Evolutionary conservation across 2,797 vertebrate genomes (phyloP).

Genomic region (Siniperca scherzeri): DNA sequence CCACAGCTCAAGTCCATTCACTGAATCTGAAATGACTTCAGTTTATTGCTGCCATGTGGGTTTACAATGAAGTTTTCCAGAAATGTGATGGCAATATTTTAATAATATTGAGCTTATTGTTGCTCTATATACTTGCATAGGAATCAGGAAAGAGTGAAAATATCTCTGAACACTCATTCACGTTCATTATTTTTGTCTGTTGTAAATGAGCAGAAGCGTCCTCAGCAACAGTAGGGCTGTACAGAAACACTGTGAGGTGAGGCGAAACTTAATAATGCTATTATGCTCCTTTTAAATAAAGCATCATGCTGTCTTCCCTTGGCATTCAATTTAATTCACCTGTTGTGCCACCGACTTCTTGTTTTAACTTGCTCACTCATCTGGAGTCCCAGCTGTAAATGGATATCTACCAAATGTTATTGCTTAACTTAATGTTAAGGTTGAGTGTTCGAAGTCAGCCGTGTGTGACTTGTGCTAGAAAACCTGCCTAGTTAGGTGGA

Average conservation of each 20-base stretch:
- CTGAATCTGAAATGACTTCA: slow-evolving; percentile 21
- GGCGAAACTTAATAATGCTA: background rate
- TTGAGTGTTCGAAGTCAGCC: slow-evolving; percentile 1
- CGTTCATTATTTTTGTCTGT: background rate
- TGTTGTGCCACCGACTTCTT: slow-evolving; percentile 7
- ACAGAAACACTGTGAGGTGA: background rate
- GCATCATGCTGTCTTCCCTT: background rate
- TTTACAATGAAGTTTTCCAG: background rate
- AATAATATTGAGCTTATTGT: background rate
- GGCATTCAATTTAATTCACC: slow-evolving; percentile 30
- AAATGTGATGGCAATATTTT: background rate
- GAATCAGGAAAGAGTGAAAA: too few relatives aligned
- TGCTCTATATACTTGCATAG: background rate
- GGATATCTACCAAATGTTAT: slow-evolving; percentile 37
- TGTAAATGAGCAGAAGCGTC: background rate
- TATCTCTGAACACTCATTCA: background rate
- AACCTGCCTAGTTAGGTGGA: slow-evolving; percentile 15
- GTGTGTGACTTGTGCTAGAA: slow-evolving; percentile 25
- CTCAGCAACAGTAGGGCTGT: background rate
- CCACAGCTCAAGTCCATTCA: background rate
- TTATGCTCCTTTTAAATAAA: slow-evolving; percentile 13
- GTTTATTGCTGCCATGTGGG: background rate
- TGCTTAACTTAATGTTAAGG: slow-evolving; percentile 25
- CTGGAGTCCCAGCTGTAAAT: slow-evolving; percentile 13
- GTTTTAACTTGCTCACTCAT: slow-evolving; percentile 23